Evolutionary conservation across 53 echinoderm and acorn worm genomes (phyloP).

Genomic region (Stichopus horrens): DNA sequence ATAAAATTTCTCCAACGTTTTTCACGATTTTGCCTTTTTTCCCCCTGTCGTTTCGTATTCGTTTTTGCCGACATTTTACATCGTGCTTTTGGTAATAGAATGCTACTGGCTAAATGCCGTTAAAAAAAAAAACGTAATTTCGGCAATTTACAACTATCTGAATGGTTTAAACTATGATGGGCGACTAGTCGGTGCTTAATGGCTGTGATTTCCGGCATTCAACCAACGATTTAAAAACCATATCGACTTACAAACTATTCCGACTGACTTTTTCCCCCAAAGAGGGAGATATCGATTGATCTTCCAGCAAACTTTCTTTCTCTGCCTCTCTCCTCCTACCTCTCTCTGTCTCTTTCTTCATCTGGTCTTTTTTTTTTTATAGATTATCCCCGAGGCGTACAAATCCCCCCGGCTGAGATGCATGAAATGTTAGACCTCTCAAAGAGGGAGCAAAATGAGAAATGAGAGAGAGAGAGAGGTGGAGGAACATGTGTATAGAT

Average conservation of each 20-base stretch:
- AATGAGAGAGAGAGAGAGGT: no score
- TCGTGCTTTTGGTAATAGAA: background rate
- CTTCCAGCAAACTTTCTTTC: background rate
- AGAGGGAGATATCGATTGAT: slow-evolving; percentile 34
- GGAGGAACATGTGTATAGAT: no score
- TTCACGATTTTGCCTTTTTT: background rate
- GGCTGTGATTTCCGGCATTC: slow-evolving; percentile 42
- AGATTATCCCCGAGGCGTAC: slow-evolving; percentile 29
- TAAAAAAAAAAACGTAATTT: background rate
- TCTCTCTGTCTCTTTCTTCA: no score
- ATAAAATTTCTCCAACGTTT: background rate
- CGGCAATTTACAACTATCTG: no score
- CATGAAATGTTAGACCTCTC: slow-evolving; percentile 23
- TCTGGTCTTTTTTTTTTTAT: slow-evolving; percentile 2
- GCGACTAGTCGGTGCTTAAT: slow-evolving; percentile 32
- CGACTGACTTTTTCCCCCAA: slow-evolving; percentile 30
- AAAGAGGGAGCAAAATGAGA: no score
- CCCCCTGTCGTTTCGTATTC: background rate
- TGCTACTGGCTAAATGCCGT: slow-evolving; percentile 19
- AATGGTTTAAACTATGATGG: background rate
- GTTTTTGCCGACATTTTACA: background rate
- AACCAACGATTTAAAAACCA: slow-evolving; percentile 35
- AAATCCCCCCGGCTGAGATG: slow-evolving; percentile 34
- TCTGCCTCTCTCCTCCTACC: background rate
- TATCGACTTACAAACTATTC: slow-evolving; percentile 41